Evolutionary conservation across 2,113 vertebrate genomes (phyloP).

Genomic region (cattle (Bos taurus)): DNA sequence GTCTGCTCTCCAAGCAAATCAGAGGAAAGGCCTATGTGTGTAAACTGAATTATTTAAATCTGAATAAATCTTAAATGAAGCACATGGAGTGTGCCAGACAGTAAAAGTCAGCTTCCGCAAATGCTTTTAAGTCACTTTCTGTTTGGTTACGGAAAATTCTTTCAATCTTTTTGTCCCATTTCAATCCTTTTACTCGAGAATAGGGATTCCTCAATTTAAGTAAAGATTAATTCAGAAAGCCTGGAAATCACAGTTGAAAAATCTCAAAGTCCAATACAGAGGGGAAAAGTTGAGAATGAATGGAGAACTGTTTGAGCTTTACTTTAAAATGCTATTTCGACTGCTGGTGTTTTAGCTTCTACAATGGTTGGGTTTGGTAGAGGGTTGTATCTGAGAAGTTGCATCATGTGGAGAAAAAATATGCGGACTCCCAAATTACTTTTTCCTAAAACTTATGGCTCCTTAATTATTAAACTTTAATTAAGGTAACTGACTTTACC

Average conservation of each 20-base stretch:
- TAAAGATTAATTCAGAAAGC: not conserved
- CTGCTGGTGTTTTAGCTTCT: not conserved
- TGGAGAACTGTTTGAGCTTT: not conserved
- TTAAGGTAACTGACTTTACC: not conserved
- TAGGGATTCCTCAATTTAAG: not conserved
- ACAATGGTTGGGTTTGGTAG: no score
- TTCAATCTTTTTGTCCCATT: not conserved
- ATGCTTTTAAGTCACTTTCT: not conserved
- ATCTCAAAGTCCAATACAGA: not conserved
- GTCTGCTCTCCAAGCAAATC: not conserved
- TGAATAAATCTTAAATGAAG: not conserved
- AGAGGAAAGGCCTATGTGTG: not conserved
- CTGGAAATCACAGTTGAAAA: not conserved
- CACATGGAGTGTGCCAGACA: not conserved
- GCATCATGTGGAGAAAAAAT: not conserved
- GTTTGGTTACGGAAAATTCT: not conserved
- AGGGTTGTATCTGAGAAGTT: not conserved
- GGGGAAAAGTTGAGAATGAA: not conserved
- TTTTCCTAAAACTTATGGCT: not conserved
- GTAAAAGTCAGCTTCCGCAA: not conserved
- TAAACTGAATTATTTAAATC: not conserved
- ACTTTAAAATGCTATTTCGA: not conserved
- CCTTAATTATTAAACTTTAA: not conserved
- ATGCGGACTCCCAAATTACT: not conserved
- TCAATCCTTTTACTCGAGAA: not conserved